phyloP scores from a whole-genome alignment of 2,113 vertebrate genomes.

The Pyrgilauda ruficollis region DNA sequence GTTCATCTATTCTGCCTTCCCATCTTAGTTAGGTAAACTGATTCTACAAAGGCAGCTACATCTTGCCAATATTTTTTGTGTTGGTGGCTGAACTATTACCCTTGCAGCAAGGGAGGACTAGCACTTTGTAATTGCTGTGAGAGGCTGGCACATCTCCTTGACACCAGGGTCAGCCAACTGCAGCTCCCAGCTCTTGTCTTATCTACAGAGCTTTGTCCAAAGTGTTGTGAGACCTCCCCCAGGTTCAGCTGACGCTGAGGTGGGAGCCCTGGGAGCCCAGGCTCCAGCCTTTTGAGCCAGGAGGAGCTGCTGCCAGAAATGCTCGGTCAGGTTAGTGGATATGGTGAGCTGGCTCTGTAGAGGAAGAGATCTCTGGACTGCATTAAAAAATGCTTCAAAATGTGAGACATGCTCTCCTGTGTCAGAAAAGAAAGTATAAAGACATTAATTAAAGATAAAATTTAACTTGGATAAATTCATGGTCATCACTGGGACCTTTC shows the following conservation, averaged over 20 bases:
- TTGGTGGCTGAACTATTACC: not conserved
- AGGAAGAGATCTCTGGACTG: not conserved
- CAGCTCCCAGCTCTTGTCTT: not conserved
- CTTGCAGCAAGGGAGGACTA: conserved; percentile 2
- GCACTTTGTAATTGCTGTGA: conserved; percentile 38
- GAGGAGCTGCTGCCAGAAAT: not conserved
- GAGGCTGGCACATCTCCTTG: not conserved
- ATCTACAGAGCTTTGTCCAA: not conserved
- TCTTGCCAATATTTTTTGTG: not conserved
- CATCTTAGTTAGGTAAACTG: not conserved
- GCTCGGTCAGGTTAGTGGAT: not conserved
- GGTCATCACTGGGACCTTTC: not conserved
- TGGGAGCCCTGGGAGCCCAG: not conserved
- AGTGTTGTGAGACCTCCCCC: not conserved
- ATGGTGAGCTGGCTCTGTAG: not conserved
- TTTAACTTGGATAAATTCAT: not conserved
- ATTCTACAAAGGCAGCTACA: not conserved
- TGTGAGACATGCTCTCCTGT: not conserved
- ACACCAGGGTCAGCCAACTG: not conserved
- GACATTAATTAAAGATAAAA: not conserved
- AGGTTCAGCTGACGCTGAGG: not conserved
- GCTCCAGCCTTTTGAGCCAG: not conserved
- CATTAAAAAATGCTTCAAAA: not conserved
- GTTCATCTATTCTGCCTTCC: not conserved
- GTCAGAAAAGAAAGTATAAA: not conserved